Evolutionary conservation across 2,797 vertebrate genomes (phyloP).

Genomic region (Choloepus didactylus): DNA sequence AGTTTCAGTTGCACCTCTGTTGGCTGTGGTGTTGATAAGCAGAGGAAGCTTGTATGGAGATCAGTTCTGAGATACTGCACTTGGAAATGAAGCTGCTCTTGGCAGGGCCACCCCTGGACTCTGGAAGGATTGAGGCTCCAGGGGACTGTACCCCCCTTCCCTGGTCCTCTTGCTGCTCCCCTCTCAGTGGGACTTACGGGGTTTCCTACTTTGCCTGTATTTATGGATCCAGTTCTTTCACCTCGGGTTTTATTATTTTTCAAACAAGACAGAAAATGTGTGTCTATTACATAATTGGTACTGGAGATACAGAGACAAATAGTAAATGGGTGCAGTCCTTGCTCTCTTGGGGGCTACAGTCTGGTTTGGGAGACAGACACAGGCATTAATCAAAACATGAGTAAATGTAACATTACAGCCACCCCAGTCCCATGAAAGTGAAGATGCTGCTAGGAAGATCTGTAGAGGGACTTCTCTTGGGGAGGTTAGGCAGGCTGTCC

Average conservation of each 20-base stretch:
- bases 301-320: neutral
- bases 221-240: neutral
- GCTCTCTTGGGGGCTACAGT: neutral
- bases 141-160: neutral
- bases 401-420: neutral
- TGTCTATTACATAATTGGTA: accelerated
- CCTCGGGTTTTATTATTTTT: neutral
- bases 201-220: neutral
- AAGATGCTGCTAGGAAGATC: neutral
- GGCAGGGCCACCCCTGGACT: neutral
- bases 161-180: neutral
- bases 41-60: neutral
- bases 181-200: neutral
- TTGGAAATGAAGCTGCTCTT: neutral
- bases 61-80: neutral
- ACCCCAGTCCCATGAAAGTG: neutral
- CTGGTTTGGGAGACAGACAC: neutral
- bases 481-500: neutral
- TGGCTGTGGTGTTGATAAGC: neutral
- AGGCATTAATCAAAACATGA: neutral
- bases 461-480: neutral
- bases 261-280: neutral
- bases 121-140: neutral
- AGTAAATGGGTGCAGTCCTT: neutral
- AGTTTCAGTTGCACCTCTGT: neutral